Percentiles rank a stretch among this genome's conserved stretches.
Evolutionary conservation across 1,140 invertebrate species (phyloP).

Genomic region (Bombus picipes): DNA sequence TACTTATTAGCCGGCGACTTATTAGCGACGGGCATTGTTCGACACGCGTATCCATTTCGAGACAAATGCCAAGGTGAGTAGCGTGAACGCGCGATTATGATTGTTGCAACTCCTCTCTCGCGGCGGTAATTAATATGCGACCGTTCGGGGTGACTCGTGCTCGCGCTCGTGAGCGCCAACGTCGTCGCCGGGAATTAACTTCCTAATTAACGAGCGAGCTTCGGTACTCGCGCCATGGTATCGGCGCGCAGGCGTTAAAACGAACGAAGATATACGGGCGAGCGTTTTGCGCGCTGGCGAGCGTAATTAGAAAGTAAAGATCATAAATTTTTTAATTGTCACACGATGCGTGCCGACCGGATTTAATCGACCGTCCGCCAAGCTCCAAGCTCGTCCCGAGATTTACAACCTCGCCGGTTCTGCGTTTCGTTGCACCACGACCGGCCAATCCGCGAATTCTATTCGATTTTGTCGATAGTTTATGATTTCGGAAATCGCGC

Average conservation of each 20-base stretch:
- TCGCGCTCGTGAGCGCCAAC: not conserved
- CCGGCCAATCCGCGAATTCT: not conserved
- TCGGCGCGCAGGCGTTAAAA: conserved; percentile 17
- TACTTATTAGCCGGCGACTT: conserved; percentile 70
- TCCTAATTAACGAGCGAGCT: conserved; percentile 56
- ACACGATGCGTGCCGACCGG: conserved; percentile 25
- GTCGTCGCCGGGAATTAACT: conserved; percentile 47
- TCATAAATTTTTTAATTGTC: conserved; percentile 43
- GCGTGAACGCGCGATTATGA: conserved; percentile 56
- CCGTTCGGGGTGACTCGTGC: conserved; percentile 41
- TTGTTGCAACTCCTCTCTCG: conserved; percentile 51
- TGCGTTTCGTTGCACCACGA: not conserved
- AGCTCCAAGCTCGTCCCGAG: not conserved
- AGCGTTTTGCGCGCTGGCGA: not conserved
- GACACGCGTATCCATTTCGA: conserved; percentile 74
- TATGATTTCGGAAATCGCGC: not conserved
- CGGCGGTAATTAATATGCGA: conserved; percentile 72
- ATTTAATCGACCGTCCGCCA: conserved; percentile 54
- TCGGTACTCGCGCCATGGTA: not conserved
- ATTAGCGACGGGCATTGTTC: conserved; percentile 76
- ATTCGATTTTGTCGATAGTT: not conserved
- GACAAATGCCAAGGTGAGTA: conserved; percentile 77
- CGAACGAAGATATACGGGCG: conserved; percentile 26
- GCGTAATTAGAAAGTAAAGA: conserved; percentile 50
- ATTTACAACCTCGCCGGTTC: conserved; percentile 35